Evolutionary conservation across 2,113 vertebrate species (phyloP).

Genomic region (Mixornis gularis): DNA sequence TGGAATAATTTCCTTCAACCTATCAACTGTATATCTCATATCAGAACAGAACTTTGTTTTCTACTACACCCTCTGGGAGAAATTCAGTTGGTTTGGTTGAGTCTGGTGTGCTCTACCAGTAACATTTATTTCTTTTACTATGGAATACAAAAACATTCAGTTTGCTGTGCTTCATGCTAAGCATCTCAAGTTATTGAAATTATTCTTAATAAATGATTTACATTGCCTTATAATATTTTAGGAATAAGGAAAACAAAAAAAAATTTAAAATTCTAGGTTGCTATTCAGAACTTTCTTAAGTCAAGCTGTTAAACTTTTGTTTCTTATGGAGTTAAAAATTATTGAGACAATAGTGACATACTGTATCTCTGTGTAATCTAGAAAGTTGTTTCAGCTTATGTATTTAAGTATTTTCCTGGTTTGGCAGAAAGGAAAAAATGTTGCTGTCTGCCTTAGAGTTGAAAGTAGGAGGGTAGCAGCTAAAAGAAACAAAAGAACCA

Average conservation of each 20-base stretch:
- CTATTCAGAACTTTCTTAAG: neutral
- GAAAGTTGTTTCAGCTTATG: neutral
- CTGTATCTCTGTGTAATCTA: neutral
- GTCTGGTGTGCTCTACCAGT: neutral
- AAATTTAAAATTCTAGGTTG: neutral
- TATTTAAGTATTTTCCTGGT: neutral
- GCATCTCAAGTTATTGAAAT: neutral
- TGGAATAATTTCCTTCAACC: neutral
- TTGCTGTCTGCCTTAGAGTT: neutral
- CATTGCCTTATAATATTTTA: neutral
- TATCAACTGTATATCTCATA: neutral
- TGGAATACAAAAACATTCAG: neutral
- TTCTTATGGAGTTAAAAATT: neutral
- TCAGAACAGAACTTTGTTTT: neutral
- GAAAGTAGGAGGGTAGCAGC: neutral
- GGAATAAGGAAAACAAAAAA: neutral
- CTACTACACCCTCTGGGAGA: neutral
- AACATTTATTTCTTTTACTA: neutral
- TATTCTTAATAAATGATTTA: neutral
- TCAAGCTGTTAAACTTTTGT: neutral
- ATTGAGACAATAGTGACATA: neutral
- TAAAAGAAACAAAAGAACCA: neutral
- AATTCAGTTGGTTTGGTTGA: neutral
- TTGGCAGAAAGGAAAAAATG: neutral
- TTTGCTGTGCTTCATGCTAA: neutral